These are phyloP conservation scores for Chelon auratus DNA, from an alignment of 2,797 vertebrate genomes.

Conservation along the genomic window DNA sequence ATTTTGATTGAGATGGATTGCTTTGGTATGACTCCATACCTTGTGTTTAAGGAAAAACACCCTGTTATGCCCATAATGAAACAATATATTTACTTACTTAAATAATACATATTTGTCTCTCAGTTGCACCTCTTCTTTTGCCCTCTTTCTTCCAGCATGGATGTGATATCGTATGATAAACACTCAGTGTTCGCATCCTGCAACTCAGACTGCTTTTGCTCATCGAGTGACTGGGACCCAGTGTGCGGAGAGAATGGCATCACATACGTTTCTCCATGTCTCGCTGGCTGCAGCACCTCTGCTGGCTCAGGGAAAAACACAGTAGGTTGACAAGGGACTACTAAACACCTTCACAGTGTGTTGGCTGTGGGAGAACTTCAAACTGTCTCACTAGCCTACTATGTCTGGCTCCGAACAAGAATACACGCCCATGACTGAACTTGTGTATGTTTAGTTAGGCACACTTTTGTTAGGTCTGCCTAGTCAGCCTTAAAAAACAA, in stretches of 20 bases:
- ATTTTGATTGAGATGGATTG: no score
- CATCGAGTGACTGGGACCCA: conserved; percentile 89
- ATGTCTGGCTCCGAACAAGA: neutral
- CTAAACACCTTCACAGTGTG: neutral
- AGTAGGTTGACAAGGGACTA: conserved; percentile 78
- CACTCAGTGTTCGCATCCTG: conserved; percentile 79
- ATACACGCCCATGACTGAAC: no score
- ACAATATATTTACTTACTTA: no score
- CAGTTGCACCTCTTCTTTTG: neutral
- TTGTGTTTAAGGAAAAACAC: no score
- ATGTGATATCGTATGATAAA: conserved; percentile 61
- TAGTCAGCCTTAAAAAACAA: no score
- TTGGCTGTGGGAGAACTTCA: neutral
- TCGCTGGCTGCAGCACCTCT: conserved; percentile 87
- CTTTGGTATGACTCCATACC: no score
- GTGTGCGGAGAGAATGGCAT: conserved; percentile 90
- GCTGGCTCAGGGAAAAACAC: conserved; percentile 79
- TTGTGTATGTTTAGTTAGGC: no score
- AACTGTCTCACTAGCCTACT: neutral
- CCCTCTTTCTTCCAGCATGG: conserved; percentile 56
- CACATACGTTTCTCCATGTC: conserved; percentile 90
- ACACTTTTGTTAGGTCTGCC: no score
- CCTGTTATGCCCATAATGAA: no score
- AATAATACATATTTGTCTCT: conserved; percentile 3
- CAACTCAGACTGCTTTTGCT: conserved; percentile 88